Evolutionary conservation across 2,888 invertebrate species (phyloP), one percentile per base, ranked within the genome.

Genomic region (Cheiracanthium punctorium): DNA sequence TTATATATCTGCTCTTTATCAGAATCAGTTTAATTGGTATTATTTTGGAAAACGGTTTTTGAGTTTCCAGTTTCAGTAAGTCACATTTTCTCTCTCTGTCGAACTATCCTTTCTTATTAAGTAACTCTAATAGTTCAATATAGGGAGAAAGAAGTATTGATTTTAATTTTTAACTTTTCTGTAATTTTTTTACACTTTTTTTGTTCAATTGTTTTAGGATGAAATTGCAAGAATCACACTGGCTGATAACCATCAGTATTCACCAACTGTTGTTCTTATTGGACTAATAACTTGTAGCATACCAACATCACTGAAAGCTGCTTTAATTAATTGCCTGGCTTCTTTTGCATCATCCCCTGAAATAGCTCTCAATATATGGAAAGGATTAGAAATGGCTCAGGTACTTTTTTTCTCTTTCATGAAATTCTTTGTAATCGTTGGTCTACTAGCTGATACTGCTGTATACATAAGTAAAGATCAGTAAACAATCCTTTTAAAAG

Each of bases 201-300:
- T 48, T 5, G 69, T n/a, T n/a, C n/a, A n/a, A 52, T 65, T 43
- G 14, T 29, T 32, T 14, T 93, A 95, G 91, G 97, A 97, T 92
- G 95, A 95, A 90, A 94, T 95, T 89, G 96, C 96, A 0, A 93
- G 96, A 80, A 93, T 96, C 43, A 95, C 95, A 28, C 93, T 98
- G 71, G 96, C 96, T 90, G 97, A 98, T 91, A 96, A 97, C 91
- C 94, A 96, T 41, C 95, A 95, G 89, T 98, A 97, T 97, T 94
- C 96, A 81, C 95, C 96, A 0, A 93, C 97, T 81, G 95, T 95
- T 89, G 94, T 95, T 70, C 93, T 97, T 90, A 94, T 97, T 75
- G 95, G 98, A 17, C 93, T 98, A 65, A 94, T 98, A 10, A 94
- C 95, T 89, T 98, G 98, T 91, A 95, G 96, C 71, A 95, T 98